phyloP scores from a whole-genome alignment of 2,113 vertebrate genomes.

The Vombatus ursinus region DNA sequence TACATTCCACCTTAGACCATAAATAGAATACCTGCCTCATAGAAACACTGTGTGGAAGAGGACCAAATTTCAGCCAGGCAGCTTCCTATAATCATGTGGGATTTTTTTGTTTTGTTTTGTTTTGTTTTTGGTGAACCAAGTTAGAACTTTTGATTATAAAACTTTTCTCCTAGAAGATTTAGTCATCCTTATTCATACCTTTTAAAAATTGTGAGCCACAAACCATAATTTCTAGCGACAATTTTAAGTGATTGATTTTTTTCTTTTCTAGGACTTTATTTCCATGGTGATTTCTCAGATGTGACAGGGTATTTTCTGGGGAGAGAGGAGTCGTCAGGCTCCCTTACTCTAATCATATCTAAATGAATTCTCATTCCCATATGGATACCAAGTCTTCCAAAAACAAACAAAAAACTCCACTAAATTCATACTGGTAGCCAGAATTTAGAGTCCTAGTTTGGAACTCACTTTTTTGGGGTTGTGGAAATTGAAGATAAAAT shows the following conservation, averaged over 20 bases:
- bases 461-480: background rate
- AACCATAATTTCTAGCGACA: background rate
- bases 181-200: background rate
- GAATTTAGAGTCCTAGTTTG: background rate
- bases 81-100: background rate
- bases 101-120: background rate
- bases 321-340: background rate
- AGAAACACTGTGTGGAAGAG: conserved; percentile 3
- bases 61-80: background rate
- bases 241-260: background rate
- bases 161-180: background rate
- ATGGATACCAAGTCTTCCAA: background rate
- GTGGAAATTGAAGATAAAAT: background rate
- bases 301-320: background rate
- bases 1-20: background rate
- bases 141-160: background rate
- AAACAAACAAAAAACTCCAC: background rate
- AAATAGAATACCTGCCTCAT: background rate
- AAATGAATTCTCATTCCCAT: background rate
- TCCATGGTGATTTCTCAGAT: background rate
- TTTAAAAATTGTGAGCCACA: conserved; percentile 23
- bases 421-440: background rate
- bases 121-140: background rate
- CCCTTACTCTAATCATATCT: background rate
- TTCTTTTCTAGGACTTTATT: background rate